Conservation (phyloP, 1,140 invertebrate genomes). For the Cylas formicarius region DNA sequence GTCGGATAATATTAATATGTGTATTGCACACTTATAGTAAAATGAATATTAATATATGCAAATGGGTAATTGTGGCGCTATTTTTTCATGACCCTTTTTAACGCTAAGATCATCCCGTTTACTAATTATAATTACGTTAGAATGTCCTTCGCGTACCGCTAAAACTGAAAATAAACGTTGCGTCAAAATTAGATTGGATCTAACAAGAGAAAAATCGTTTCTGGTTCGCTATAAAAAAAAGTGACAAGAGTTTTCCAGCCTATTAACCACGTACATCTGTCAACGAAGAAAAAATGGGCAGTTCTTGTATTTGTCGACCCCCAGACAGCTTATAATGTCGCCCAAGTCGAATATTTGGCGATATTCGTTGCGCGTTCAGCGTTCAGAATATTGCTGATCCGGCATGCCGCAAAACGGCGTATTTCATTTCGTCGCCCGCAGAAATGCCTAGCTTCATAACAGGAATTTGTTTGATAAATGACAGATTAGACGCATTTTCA, state of each 20-base stretch:
- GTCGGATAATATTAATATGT: no score
- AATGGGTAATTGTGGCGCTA: no score
- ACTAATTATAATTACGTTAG: no score
- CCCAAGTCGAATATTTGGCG: constrained; percentile 17
- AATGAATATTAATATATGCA: no score
- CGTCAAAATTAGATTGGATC: constrained; percentile 29
- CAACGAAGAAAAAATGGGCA: constrained; percentile 33
- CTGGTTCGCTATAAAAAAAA: constrained; percentile 27
- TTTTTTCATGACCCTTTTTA: no score
- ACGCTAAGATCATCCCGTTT: no score
- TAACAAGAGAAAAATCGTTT: constrained; percentile 28
- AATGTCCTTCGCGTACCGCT: no score
- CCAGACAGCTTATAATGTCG: constrained; percentile 33
- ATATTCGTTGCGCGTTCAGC: no score
- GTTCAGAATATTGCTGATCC: constrained; percentile 10
- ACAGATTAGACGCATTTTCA: constrained; percentile 26
- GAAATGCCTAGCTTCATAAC: constrained; percentile 27
- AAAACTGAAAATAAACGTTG: no score
- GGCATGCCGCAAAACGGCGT: constrained; percentile 25
- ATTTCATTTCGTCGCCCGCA: constrained; percentile 34
- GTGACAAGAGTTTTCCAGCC: constrained; percentile 37
- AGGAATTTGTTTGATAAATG: constrained; percentile 29
- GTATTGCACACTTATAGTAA: no score
- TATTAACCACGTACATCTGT: constrained; percentile 39
- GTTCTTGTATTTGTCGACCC: constrained; percentile 36